Percentiles rank a stretch among this genome's conserved stretches.
These are phyloP conservation scores for Syngnathus rostellatus DNA, from an alignment of 2,797 vertebrate species.

Conservation along the genomic window DNA sequence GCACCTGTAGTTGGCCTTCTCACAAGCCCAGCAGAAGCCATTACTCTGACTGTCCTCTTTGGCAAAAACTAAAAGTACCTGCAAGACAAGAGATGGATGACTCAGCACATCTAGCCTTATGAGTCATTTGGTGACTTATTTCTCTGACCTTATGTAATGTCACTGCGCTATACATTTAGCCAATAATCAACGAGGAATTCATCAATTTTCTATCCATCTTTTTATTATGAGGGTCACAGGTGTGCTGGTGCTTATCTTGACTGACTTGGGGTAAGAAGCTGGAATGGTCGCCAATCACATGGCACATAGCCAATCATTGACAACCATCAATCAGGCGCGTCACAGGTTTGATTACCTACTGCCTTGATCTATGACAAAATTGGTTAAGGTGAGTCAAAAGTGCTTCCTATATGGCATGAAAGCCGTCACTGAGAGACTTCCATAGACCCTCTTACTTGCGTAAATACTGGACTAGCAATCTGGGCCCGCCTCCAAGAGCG, in stretches of 20 bases:
- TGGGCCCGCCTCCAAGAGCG: slow-evolving; percentile 56
- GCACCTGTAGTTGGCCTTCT: slow-evolving; percentile 87
- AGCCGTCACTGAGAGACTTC: slow-evolving; percentile 48
- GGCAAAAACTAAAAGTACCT: slow-evolving; percentile 99
- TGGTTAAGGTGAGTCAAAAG: slow-evolving; percentile 47
- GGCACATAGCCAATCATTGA: too few relatives aligned
- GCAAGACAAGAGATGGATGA: slow-evolving; percentile 31
- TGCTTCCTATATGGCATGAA: slow-evolving; percentile 37
- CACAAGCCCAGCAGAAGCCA: slow-evolving; percentile 91
- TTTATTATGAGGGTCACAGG: not conserved
- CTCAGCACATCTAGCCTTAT: slow-evolving; percentile 8
- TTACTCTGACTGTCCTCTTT: slow-evolving; percentile 95
- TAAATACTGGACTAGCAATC: slow-evolving; percentile 56
- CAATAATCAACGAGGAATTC: not conserved
- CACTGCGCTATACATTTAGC: not conserved
- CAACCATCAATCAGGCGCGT: slow-evolving; percentile 18
- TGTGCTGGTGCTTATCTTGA: not conserved
- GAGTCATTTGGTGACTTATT: not conserved
- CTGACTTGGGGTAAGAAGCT: not conserved
- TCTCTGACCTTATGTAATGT: slow-evolving; percentile 10
- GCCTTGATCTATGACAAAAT: slow-evolving; percentile 55
- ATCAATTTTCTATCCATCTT: not conserved
- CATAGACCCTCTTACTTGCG: slow-evolving; percentile 60
- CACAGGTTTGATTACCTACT: slow-evolving; percentile 47
- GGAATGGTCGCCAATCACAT: not conserved